A percentile compares a stretch with the other conserved stretches of the same genome.
Evolutionary conservation across 2,113 vertebrate genomes (phyloP).

Genomic region (Crypturellus undulatus): DNA sequence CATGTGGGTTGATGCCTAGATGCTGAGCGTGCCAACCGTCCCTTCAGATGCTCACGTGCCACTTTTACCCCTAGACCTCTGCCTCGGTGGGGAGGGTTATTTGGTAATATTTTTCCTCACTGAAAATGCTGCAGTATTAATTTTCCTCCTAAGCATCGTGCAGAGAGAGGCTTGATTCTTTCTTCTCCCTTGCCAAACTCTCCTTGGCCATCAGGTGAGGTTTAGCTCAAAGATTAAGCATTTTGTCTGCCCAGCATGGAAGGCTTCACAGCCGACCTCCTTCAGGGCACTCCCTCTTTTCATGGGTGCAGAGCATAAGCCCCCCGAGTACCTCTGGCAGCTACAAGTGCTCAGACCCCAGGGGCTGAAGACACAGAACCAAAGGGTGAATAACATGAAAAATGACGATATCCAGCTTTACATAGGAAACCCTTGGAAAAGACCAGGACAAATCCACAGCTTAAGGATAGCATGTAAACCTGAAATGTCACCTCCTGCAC

Average conservation of each 20-base stretch:
- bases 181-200: not conserved
- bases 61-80: not conserved
- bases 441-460: not conserved
- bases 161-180: not conserved
- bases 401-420: not conserved
- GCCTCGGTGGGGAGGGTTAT: not conserved
- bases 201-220: not conserved
- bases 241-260: not conserved
- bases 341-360: not conserved
- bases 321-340: not conserved
- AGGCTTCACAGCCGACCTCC: not conserved
- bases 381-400: not conserved
- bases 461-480: not conserved
- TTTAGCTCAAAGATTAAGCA: not conserved
- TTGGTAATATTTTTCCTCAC: not conserved
- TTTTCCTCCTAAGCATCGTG: not conserved
- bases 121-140: not conserved
- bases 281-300: not conserved
- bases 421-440: not conserved
- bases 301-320: not conserved
- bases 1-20: not conserved
- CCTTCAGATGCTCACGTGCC: fast-evolving
- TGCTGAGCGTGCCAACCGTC: not conserved
- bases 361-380: too few species aligned
- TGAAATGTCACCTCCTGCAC: fast-evolving